Base-by-base conservation (phyloP, 2,797 vertebrate genomes). In the Manis pentadactyla region DNA sequence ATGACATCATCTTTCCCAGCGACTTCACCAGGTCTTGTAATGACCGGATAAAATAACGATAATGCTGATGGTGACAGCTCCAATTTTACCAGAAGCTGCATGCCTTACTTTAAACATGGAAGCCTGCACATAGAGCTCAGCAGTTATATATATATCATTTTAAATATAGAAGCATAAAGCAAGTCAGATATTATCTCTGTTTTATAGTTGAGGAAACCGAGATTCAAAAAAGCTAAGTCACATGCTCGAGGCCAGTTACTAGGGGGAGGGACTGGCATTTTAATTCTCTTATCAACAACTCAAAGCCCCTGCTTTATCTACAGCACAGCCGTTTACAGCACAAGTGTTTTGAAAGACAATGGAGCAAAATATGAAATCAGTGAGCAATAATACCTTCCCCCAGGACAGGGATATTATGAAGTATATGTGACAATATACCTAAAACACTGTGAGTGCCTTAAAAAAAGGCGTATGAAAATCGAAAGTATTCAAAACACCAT, bases 391-490 rank as follows among this genome's bases (percentile, higher is more conserved):
- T 31, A 53, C 23, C 46, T 64, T 51, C 37, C 49, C 37, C 46
- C 13, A 37, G 57, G 49, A 82, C n/a, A 29, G 53, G 29, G 55
- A 53, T 68, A 7, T 17, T 81, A 42, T 34, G 57, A 95, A 93
- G 95, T 82, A 82, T 85, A 79, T 82, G 68, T 88, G 79, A 83
- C 94, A 75, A 55, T 55, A 21, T 4, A 42, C 5, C 6, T 68
- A 77, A 81, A 77, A 59, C 53, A 61, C 7, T 9, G 42, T 7
- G 14, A 39, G 42, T 25, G 27, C 42, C 42, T 74, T 88, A 63
- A 81, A 49, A 75, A 31, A 42, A 14, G 18, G 46, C 25, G 3
- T 29, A 15, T 82, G 27, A 71, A 82, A 86, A 79, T 42, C 4
- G 31, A 81, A 92, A 95, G 37, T 37, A 51, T 90, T 49, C 74